Evolutionary conservation across 2,797 vertebrate genomes (phyloP).

Genomic region (Kryptolebias ocellatus): DNA sequence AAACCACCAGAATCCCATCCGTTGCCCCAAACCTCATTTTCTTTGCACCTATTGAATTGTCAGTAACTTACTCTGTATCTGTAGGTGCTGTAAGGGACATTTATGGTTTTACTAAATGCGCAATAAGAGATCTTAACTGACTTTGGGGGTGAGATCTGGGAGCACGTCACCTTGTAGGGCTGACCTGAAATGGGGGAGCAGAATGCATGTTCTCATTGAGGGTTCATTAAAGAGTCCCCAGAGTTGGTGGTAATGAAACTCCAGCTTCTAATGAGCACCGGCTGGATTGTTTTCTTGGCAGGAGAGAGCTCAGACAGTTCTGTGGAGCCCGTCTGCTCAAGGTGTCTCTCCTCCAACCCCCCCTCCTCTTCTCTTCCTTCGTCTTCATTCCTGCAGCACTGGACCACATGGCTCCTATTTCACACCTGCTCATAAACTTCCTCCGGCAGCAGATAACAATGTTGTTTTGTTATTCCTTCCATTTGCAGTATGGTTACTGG

Average conservation of each 20-base stretch:
- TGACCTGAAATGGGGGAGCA: constrained; percentile 61
- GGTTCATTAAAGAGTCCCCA: constrained; percentile 77
- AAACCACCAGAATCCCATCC: constrained; percentile 11
- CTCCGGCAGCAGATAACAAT: constrained; percentile 71
- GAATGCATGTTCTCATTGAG: constrained; percentile 75
- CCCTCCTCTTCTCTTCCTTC: constrained; percentile 30
- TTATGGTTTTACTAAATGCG: constrained; percentile 53
- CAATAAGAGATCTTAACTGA: constrained; percentile 40
- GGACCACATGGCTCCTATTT: constrained; percentile 51
- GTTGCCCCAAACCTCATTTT: constrained; percentile 17
- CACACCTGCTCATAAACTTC: constrained; percentile 77
- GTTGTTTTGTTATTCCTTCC: constrained; percentile 68
- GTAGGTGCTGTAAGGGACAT: constrained; percentile 27
- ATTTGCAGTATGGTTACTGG: constrained; percentile 57
- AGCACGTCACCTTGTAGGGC: constrained; percentile 59
- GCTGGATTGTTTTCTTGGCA: constrained; percentile 74
- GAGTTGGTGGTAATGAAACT: constrained; percentile 76
- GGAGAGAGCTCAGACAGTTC: constrained; percentile 57
- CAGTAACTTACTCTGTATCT: constrained; percentile 22
- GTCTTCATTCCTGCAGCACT: constrained; percentile 53
- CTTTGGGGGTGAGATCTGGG: constrained; percentile 33
- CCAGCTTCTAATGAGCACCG: constrained; percentile 78
- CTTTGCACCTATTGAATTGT: constrained; percentile 23
- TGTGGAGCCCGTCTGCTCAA: constrained; percentile 51
- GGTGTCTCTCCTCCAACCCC: constrained; percentile 8